Evolutionary conservation across 2,797 vertebrate genomes (phyloP).

Genomic region (Mergus octosetaceus): DNA sequence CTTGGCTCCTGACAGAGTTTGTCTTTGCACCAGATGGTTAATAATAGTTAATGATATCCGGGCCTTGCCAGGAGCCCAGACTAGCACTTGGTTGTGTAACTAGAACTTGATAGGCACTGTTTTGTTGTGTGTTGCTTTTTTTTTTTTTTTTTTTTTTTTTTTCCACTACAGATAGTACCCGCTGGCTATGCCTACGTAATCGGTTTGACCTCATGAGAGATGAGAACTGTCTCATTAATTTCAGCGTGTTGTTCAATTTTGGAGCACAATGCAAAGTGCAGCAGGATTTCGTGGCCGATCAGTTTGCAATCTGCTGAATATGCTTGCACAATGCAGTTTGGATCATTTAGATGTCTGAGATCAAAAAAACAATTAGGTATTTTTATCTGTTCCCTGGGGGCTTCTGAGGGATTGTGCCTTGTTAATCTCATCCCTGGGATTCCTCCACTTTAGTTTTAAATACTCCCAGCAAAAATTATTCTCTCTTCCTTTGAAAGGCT

Average conservation of each 20-base stretch:
- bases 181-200: slow-evolving; percentile 28
- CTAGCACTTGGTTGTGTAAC: not conserved
- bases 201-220: slow-evolving; percentile 30
- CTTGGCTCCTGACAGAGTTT: slow-evolving; percentile 13
- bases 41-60: not conserved
- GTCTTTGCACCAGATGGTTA: slow-evolving; percentile 31
- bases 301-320: slow-evolving; percentile 12
- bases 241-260: not conserved
- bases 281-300: not conserved
- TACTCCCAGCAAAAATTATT: not conserved
- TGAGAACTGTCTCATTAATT: slow-evolving; percentile 37
- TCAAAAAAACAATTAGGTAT: not conserved
- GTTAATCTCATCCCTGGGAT: not conserved
- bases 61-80: slow-evolving; percentile 17
- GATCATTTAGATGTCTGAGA: slow-evolving; percentile 25
- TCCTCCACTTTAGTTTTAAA: not conserved
- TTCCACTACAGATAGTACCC: slow-evolving; percentile 17
- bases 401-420: not conserved
- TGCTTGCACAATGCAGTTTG: not conserved
- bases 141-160: not conserved
- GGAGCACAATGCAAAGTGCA: slow-evolving; percentile 26
- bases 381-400: slow-evolving; percentile 31
- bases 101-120: not conserved
- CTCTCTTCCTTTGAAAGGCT: not conserved
- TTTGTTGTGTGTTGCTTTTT: not conserved